A percentile compares a stretch with the other conserved stretches of the same genome.
These are phyloP conservation scores for Dolichallabes microphthalmus DNA, from an alignment of 2,113 vertebrate genomes.

Conservation along the genomic window DNA sequence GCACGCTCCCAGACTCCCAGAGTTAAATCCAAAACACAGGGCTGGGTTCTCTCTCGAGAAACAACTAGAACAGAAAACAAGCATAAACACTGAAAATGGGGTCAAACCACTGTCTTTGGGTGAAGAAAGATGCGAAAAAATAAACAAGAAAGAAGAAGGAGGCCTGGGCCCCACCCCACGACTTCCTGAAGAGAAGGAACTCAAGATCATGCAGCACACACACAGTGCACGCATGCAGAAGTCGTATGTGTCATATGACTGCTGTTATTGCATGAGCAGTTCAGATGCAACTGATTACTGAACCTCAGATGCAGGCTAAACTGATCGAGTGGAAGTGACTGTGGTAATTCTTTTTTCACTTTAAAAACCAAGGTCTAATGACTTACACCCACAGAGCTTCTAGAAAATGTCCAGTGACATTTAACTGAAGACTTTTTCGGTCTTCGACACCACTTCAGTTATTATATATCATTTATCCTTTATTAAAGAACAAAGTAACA, in stretches of 20 bases:
- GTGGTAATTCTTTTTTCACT: too few relatives aligned
- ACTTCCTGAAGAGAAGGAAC: slow-evolving; percentile 42
- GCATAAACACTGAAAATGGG: neutral
- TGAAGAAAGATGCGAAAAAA: neutral
- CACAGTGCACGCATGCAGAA: slow-evolving; percentile 23
- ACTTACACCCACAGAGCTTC: neutral
- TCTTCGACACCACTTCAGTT: neutral
- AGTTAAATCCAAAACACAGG: slow-evolving; percentile 4
- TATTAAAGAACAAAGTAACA: neutral
- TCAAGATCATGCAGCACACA: neutral
- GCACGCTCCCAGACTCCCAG: neutral
- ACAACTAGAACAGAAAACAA: neutral
- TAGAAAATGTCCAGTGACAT: neutral
- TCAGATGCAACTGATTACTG: neutral
- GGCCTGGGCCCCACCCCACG: slow-evolving; percentile 31
- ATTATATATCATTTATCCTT: neutral
- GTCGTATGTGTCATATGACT: slow-evolving; percentile 18
- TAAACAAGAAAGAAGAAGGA: slow-evolving; percentile 31
- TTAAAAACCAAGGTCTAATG: neutral
- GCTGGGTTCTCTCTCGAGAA: neutral
- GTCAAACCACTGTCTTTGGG: neutral
- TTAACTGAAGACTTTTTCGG: neutral
- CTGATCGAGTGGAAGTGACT: neutral
- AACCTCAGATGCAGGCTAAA: neutral
- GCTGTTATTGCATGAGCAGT: neutral